Evolutionary conservation across 1,140 invertebrate genomes (phyloP), one percentile per base, ranked within the genome.

Genomic region (Phymastichus coffea): DNA sequence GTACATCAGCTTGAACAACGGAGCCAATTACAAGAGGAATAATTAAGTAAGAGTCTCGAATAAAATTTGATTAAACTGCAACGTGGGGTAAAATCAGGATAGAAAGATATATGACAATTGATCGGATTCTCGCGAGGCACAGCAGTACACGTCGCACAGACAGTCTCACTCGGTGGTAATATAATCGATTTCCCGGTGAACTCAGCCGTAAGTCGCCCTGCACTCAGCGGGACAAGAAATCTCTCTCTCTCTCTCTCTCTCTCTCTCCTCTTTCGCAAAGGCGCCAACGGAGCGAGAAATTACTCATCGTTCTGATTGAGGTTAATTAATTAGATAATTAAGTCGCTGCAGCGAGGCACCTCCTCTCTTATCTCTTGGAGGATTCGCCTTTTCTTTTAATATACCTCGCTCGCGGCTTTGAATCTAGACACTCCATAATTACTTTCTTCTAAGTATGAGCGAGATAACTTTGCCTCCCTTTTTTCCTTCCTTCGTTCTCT

Each of bases 241-340:
- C 76, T n/a, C n/a, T n/a, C n/a, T n/a, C n/a, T n/a, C n/a, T n/a
- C n/a, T n/a, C n/a, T n/a, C n/a, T n/a, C n/a, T n/a, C n/a, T n/a
- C n/a, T n/a, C n/a, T 33, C 12, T 33, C 6, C 75, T 72, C 70
- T 62, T 47, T 56, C 57, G 72, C 75, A 80, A 80, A 80, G 75
- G 75, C 75, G 71, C 71, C 77, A 80, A 61, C 76, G 71, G 65
- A 80, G 70, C 78, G 78, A 75, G 78, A 80, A 80, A 80, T 80
- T 80, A 80, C 78, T 79, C 77, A 80, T 79, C 78, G 75, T 78
- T 79, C 74, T 77, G 78, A 80, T 80, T 80, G 78, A 78, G 76
- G 76, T 80, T 80, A 80, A 79, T 80, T 80, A 78, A 80, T 80
- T 79, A 80, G 78, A 79, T 80, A 80, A 80, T 80, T 78, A 80